phyloP scores from a whole-genome alignment of 2,888 invertebrate species.

The Conomelus anceps region DNA sequence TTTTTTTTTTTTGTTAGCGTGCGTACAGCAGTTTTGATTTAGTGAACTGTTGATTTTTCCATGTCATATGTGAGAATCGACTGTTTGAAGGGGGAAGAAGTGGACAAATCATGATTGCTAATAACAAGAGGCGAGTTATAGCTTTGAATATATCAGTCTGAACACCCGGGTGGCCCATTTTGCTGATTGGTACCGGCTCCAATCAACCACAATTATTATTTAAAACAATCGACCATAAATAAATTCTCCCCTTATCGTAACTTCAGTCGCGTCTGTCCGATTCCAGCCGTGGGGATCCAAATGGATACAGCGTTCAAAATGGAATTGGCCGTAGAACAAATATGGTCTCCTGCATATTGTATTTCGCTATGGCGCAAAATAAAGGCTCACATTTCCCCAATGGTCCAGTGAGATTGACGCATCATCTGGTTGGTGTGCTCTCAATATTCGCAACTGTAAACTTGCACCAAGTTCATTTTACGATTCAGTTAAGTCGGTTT shows the following conservation, averaged over 20 bases:
- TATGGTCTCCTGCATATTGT: not conserved
- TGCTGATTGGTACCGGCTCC: not conserved
- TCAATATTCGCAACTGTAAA: not conserved
- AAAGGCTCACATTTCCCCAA: not conserved
- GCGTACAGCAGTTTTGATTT: not conserved
- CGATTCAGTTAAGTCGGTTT: not conserved
- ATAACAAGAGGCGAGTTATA: not conserved
- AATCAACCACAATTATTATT: conserved; percentile 17
- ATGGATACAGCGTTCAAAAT: conserved; percentile 1
- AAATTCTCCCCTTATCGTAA: conserved; percentile 2
- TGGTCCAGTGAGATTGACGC: not conserved
- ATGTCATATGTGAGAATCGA: not conserved
- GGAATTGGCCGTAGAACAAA: conserved; percentile 6
- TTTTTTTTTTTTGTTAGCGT: not conserved
- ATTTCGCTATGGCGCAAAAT: not conserved
- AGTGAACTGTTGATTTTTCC: not conserved
- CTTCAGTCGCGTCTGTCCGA: not conserved
- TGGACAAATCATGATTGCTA: not conserved
- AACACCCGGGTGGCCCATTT: not conserved
- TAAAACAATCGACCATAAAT: conserved; percentile 17
- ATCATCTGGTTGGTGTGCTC: not conserved
- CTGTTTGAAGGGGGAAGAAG: not conserved
- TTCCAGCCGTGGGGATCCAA: not conserved
- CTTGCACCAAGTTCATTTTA: not conserved
- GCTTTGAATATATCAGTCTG: not conserved